Evolutionary conservation across 2,888 invertebrate species (phyloP), one percentile per base, ranked within the genome.

Genomic region (Tuta absoluta): DNA sequence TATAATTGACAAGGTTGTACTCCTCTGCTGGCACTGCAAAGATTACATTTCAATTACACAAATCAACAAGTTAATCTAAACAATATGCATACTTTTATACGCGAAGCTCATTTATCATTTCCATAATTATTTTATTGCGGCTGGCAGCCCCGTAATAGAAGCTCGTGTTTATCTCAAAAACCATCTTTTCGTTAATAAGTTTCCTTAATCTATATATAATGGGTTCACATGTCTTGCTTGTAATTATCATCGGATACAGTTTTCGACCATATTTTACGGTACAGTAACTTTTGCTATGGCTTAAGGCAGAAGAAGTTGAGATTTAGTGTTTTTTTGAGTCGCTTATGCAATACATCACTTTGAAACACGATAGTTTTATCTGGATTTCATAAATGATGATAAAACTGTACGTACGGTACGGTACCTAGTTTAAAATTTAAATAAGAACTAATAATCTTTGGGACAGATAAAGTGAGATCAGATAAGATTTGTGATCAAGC

Each of bases 141-240:
- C 14, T 53, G 51, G 51, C 51, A 53, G 23, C 51, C 51, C 51
- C 23, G 23, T 23, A 23, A 23, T 56, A 33, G 33, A 56, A 56
- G 56, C 33, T 41, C 19, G 45, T 21, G 23, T 24, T 41, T 41
- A 24, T 45, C 60, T 72, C 70, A 65, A 71, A 80, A 80, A 81
- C 77, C 75, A 89, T 89, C 87, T 84, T 84, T 82, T 75, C 74
- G 78, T 82, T 84, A 82, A 86, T 87, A 85, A 83, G 79, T 75
- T 77, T 73, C 79, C 78, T 74, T 91, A 90, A 91, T 91, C 89
- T 89, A 87, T 91, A 84, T 88, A 87, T 90, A 91, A 91, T 91
- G 85, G 87, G 85, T 87, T 89, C 87, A 88, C 88, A 88, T 90
- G 85, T 87, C 84, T 84, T 77, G 79, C 67, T 74, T 77, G 87